Base-by-base conservation (phyloP, 2,113 vertebrate genomes). In the Tachysurus vachellii region DNA sequence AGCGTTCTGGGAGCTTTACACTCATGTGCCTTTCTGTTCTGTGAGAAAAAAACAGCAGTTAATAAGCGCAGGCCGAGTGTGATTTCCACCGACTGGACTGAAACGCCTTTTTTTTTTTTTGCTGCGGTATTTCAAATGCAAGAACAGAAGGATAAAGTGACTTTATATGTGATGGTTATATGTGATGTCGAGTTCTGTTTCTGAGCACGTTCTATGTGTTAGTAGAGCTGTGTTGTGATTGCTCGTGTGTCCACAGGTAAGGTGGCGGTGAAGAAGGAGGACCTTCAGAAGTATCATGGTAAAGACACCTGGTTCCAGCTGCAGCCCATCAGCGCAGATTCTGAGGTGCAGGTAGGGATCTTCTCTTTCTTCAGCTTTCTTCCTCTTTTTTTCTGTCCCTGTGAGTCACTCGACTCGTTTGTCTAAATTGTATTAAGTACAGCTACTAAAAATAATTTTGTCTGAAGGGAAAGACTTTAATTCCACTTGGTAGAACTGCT, bases 231-330 rank as follows among this genome's bases (percentile, higher is more conserved):
- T 57, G 31, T n/a, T 84, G 79, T 77, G 42, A 66, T 71, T 59
- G 66, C 50, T 80, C 70, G 19, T 53, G 36, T 87, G 50, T 85
- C 50, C 79, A 13, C 84, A 99, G 97, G 98, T 80, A 99, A 99
- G 90, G 98, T 99, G 77, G 97, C 98, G 4, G 98, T 99, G 89
- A 96, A 97, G 95, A 99, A 99, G 83, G 98, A 99, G 90, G 98
- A 99, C 90, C 91, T 99, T 89, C 98, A 97, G 93, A 99, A 97
- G 91, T 99, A 99, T 90, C 97, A 99, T 28, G 98, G 98, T 90
- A 97, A 97, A 95, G 98, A 99, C 94, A 99, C 98, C 47, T 99
- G 98, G 98, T 99, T 99, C 94, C 98, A 96, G 91, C 95, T 99
- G 16, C 98, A 99, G 87, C 97, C 97, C 2, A 97, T 99, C 91